Percentiles rank a stretch among this genome's conserved stretches.
Evolutionary conservation across 2,797 vertebrate genomes (phyloP).

Genomic region (Sebastes matsubarae): DNA sequence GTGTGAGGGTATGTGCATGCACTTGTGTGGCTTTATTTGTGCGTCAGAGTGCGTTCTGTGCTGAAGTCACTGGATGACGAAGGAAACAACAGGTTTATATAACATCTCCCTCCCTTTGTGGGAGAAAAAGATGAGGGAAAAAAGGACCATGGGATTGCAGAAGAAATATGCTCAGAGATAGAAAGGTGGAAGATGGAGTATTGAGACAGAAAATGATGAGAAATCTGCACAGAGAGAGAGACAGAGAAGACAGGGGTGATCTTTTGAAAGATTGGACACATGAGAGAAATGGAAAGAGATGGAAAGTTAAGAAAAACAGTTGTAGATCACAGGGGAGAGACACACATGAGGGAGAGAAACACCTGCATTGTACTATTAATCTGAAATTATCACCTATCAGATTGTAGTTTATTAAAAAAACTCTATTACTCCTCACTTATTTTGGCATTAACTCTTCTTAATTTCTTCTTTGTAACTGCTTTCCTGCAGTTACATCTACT

Average conservation of each 20-base stretch:
- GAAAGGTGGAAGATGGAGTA: background rate
- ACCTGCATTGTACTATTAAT: background rate
- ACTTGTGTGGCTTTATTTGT: background rate
- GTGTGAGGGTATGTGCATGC: background rate
- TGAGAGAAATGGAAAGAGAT: background rate
- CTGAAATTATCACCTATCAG: background rate
- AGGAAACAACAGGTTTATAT: conserved; percentile 60
- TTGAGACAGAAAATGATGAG: background rate
- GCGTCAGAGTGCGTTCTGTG: conserved; percentile 22
- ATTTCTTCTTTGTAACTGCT: background rate
- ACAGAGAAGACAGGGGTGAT: background rate
- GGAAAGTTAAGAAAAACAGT: background rate
- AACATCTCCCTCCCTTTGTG: conserved; percentile 46
- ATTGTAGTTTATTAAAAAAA: background rate
- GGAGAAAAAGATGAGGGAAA: conserved; percentile 21
- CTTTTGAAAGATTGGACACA: background rate
- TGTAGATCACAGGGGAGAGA: no score
- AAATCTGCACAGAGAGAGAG: background rate
- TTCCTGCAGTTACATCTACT: background rate
- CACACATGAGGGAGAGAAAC: no score
- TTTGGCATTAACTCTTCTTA: background rate
- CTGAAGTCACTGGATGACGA: conserved; percentile 42
- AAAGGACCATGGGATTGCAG: conserved; percentile 6
- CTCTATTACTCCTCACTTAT: background rate
- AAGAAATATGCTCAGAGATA: conserved; percentile 19